Conservation (phyloP, 92 coral and sea anemone genomes). For the Galaxea fascicularis region DNA sequence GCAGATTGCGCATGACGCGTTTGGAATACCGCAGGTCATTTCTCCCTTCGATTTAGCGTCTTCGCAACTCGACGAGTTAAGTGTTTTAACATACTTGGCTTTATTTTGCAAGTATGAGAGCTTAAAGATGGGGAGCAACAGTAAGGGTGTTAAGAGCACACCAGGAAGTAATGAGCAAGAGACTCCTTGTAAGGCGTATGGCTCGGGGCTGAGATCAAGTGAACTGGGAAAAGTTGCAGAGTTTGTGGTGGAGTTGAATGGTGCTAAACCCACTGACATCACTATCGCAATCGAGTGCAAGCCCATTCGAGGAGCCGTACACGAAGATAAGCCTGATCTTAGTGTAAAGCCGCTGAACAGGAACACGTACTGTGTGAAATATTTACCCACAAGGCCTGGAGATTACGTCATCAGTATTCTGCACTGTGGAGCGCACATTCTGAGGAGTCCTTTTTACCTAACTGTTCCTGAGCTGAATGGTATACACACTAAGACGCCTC, state of each 20-base stretch:
- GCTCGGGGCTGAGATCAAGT: slow-evolving; percentile 86
- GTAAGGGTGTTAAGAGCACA: not conserved
- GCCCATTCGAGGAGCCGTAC: slow-evolving; percentile 75
- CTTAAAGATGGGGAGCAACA: slow-evolving; percentile 53
- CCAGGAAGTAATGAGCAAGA: slow-evolving; percentile 46
- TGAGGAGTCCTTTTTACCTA: slow-evolving; percentile 92
- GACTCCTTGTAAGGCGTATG: slow-evolving; percentile 78
- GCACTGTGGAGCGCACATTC: slow-evolving; percentile 93
- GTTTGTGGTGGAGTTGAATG: slow-evolving; percentile 89
- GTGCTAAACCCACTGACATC: slow-evolving; percentile 93
- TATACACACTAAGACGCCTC: slow-evolving; percentile 1
- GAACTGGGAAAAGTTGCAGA: slow-evolving; percentile 94
- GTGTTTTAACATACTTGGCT: slow-evolving; percentile 92
- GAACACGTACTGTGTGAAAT: slow-evolving; percentile 90
- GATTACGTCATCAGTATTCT: slow-evolving; percentile 90
- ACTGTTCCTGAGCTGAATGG: slow-evolving; percentile 78
- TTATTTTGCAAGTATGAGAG: slow-evolving; percentile 91
- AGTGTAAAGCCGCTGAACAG: slow-evolving; percentile 90
- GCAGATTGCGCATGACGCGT: slow-evolving; percentile 92
- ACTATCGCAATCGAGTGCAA: slow-evolving; percentile 98
- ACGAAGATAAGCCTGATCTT: slow-evolving; percentile 87
- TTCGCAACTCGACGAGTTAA: slow-evolving; percentile 89
- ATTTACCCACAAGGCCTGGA: slow-evolving; percentile 92
- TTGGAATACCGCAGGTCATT: slow-evolving; percentile 95
- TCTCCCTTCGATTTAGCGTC: slow-evolving; percentile 92